Conservation (phyloP, 2,888 invertebrate genomes). For the Lasioglossum morio region DNA sequence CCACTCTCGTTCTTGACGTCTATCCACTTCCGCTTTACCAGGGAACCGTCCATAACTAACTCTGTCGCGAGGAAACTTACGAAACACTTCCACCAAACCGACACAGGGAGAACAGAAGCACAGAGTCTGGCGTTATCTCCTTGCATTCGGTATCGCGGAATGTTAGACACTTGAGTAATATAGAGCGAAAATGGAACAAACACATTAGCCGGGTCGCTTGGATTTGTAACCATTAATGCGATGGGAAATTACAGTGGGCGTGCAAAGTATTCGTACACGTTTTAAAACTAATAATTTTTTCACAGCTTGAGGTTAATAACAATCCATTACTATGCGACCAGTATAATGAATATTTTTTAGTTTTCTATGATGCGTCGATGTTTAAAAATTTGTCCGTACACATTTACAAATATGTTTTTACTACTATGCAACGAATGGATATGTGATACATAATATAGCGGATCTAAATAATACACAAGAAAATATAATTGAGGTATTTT, state of each 20-base stretch:
- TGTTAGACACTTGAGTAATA: background rate
- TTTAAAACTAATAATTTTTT: too few species aligned
- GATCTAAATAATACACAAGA: too few species aligned
- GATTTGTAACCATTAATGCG: background rate
- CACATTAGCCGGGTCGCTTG: background rate
- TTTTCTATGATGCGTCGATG: too few species aligned
- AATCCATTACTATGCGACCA: too few species aligned
- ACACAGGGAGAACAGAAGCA: background rate
- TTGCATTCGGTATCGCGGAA: conserved; percentile 11
- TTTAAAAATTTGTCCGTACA: too few species aligned
- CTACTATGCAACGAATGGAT: too few species aligned
- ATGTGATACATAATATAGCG: too few species aligned
- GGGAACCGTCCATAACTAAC: conserved; percentile 47
- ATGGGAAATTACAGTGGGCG: background rate
- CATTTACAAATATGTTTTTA: too few species aligned
- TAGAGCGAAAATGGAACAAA: background rate
- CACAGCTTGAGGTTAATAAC: too few species aligned
- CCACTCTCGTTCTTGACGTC: conserved; percentile 21
- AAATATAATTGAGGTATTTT: too few species aligned
- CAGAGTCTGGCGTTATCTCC: background rate
- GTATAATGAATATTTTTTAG: too few species aligned
- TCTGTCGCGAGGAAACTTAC: conserved; percentile 10
- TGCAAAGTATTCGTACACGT: too few species aligned
- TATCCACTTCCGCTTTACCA: conserved; percentile 5
- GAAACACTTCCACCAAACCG: conserved; percentile 29